phyloP scores from a whole-genome alignment of 2,113 vertebrate genomes.

The Oreochromis niloticus region DNA sequence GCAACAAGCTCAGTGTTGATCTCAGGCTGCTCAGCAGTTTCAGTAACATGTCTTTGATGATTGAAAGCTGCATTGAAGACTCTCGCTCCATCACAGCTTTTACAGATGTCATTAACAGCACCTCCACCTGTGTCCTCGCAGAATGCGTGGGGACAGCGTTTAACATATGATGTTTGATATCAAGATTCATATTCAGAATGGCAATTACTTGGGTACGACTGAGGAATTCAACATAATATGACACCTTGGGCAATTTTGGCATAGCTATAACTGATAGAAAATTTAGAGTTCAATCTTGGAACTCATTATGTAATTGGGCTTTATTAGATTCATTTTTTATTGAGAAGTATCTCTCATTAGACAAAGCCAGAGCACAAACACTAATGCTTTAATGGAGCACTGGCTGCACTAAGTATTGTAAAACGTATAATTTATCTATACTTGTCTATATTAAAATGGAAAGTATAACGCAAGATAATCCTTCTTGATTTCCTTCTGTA shows the following conservation, averaged over 20 bases:
- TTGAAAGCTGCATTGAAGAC: not conserved
- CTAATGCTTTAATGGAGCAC: not conserved
- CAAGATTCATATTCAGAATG: not conserved
- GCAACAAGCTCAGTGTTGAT: conserved; percentile 28
- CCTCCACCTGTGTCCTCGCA: not conserved
- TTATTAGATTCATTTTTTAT: not conserved
- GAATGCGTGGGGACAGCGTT: not conserved
- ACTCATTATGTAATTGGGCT: not conserved
- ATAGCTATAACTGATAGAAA: not conserved
- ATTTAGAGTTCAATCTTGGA: not conserved
- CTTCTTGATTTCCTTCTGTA: not conserved
- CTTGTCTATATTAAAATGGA: not conserved
- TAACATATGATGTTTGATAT: not conserved
- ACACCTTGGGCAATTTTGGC: not conserved
- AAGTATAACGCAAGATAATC: not conserved
- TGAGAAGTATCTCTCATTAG: not conserved
- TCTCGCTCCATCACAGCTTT: not conserved
- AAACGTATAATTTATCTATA: not conserved
- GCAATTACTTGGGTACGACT: not conserved
- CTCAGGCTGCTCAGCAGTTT: not conserved
- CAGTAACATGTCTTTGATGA: not conserved
- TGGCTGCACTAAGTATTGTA: not conserved
- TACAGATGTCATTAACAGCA: not conserved
- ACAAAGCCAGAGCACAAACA: not conserved
- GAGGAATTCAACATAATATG: not conserved